Evolutionary conservation across 1,140 invertebrate genomes (phyloP).

Genomic region (Lasaia peninsularis): DNA sequence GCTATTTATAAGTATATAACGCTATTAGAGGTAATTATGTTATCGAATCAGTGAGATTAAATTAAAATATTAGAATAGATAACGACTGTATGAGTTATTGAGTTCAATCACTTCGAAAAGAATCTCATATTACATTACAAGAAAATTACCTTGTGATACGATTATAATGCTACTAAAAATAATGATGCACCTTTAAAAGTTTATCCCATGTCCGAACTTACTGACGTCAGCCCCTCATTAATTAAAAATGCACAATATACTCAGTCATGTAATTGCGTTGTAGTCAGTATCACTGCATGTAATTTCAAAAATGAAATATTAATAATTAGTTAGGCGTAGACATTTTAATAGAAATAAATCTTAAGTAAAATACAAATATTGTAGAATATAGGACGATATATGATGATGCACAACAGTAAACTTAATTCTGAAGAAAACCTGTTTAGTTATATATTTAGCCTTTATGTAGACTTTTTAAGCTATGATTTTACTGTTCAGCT

Average conservation of each 20-base stretch:
- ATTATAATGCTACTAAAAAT: slow-evolving; percentile 39
- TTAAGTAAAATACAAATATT: slow-evolving; percentile 20
- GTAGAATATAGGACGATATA: slow-evolving; percentile 26
- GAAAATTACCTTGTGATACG: slow-evolving; percentile 34
- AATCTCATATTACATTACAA: slow-evolving; percentile 31
- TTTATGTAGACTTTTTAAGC: neutral
- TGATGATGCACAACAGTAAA: slow-evolving; percentile 28
- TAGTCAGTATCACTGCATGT: neutral
- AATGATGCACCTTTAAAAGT: slow-evolving; percentile 3
- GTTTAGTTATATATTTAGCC: neutral
- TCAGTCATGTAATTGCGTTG: neutral
- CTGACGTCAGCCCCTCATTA: no score
- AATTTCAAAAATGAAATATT: slow-evolving; percentile 4
- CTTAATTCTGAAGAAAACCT: slow-evolving; percentile 18
- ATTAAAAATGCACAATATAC: slow-evolving; percentile 2
- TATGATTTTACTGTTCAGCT: no score
- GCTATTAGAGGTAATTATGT: slow-evolving; percentile 67
- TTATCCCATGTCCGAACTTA: neutral
- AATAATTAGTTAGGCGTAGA: slow-evolving; percentile 1
- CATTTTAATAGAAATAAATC: neutral
- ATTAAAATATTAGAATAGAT: slow-evolving; percentile 59
- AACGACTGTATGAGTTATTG: slow-evolving; percentile 50
- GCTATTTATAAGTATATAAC: slow-evolving; percentile 60
- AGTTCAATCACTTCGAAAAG: slow-evolving; percentile 33
- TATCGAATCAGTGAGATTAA: slow-evolving; percentile 75